Evolutionary conservation across 2,888 invertebrate genomes (phyloP), one percentile per base, ranked within the genome.

Genomic region (Noctua fimbriata): DNA sequence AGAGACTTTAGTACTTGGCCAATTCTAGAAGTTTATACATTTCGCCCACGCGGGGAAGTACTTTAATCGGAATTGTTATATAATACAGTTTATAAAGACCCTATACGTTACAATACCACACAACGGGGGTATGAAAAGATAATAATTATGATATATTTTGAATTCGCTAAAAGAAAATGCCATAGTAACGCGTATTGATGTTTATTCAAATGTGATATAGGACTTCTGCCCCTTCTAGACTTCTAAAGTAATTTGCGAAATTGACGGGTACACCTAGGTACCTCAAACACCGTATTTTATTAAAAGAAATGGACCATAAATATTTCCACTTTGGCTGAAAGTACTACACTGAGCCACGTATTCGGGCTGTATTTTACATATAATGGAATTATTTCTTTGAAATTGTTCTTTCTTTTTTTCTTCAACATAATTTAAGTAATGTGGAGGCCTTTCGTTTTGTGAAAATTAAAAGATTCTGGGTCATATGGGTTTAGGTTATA

Each of bases 281-380:
- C 81, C 73, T 69, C 73, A 65, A 87, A 87, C 76, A 77, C 72
- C 63, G 78, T 63, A 77, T 88, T 87, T 85, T 88, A 88, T 87
- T 88, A 83, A 81, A 78, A 86, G 78, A 73, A 83, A 88, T 87
- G 80, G 87, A 77, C 84, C 75, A 87, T 88, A 86, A 83, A 87
- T 87, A 86, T 83, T 81, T 83, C 79, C 72, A 86, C 69, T 86
- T 75, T 69, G 69, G 72, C 83, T 76, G 70, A 77, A 87, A 80
- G 87, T 87, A 80, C 83, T 83, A 86, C 66, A 83, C 67, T 69
- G 80, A 80, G 78, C 65, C 76, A 81, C 82, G 72, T 83, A 72
- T 88, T 73, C 67, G 72, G 60, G 78, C 86, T 76, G 88, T 87
- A 87, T 88, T 87, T 87, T 83, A 87, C 78, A 80, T 80, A 72